phyloP scores from a whole-genome alignment of 2,797 vertebrate genomes.

The Rhinogobio ventralis region DNA sequence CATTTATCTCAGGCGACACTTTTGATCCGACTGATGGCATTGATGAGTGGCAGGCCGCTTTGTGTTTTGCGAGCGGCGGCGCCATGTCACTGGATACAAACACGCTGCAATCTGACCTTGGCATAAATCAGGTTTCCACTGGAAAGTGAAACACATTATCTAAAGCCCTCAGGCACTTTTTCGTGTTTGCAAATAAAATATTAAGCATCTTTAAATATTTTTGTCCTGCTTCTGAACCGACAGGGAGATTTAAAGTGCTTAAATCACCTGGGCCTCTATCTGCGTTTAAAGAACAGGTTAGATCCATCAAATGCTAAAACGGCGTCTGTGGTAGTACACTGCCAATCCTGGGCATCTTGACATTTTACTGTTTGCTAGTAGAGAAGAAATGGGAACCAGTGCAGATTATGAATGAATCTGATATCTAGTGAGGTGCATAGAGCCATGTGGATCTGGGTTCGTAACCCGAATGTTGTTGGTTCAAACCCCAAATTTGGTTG shows the following conservation, averaged over 20 bases:
- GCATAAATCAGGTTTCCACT: slow-evolving; percentile 33
- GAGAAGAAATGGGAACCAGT: neutral
- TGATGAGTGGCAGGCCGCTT: slow-evolving; percentile 33
- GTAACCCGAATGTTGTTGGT: neutral
- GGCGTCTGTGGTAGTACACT: neutral
- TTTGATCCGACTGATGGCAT: slow-evolving; percentile 37
- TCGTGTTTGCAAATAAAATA: slow-evolving; percentile 60
- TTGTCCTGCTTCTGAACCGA: slow-evolving; percentile 16
- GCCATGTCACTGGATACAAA: neutral
- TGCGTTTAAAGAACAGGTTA: neutral
- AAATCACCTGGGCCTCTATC: slow-evolving; percentile 35
- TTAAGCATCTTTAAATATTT: slow-evolving; percentile 57
- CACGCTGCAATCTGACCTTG: slow-evolving; percentile 23
- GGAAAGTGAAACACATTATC: slow-evolving; percentile 41
- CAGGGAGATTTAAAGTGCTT: slow-evolving; percentile 46
- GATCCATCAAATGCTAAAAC: slow-evolving; percentile 23
- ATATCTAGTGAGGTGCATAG: neutral
- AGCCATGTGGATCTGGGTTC: neutral
- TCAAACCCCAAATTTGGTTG: neutral
- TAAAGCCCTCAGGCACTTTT: slow-evolving; percentile 36
- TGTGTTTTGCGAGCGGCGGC: neutral
- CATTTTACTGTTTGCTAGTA: neutral
- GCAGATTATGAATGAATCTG: neutral
- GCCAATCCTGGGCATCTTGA: neutral
- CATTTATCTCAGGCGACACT: slow-evolving; percentile 13